Conservation (phyloP, 2,888 invertebrate species). For the Gortyna flavago region DNA sequence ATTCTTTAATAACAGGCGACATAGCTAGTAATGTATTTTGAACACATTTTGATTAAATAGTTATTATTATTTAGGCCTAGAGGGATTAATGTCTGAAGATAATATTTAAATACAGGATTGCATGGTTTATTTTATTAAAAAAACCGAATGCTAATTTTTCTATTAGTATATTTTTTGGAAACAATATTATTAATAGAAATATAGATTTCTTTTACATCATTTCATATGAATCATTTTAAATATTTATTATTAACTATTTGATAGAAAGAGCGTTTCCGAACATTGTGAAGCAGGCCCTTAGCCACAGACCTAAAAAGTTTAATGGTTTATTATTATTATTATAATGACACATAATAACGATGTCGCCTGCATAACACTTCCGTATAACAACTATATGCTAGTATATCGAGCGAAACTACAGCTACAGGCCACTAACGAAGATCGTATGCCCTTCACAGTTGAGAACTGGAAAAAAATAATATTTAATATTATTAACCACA, state of each 20-base stretch:
- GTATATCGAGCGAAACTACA: constrained; percentile 12
- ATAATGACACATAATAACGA: constrained; percentile 26
- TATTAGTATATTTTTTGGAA: too few relatives aligned
- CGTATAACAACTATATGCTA: constrained; percentile 20
- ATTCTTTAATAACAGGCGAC: constrained; percentile 22
- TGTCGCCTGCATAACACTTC: constrained; percentile 20
- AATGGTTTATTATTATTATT: neutral
- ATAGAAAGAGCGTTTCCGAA: too few relatives aligned
- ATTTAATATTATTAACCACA: neutral
- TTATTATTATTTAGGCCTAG: constrained; percentile 14
- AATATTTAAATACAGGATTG: neutral
- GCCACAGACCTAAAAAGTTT: neutral
- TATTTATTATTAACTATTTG: neutral
- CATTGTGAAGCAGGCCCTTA: neutral
- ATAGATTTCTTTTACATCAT: neutral
- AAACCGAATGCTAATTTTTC: neutral
- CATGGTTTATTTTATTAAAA: neutral
- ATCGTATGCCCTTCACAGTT: neutral
- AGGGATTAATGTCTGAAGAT: neutral
- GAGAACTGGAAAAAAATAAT: constrained; percentile 24
- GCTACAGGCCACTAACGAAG: constrained; percentile 22
- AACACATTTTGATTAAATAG: constrained; percentile 40
- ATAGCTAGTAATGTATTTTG: constrained; percentile 36
- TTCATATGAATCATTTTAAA: neutral
- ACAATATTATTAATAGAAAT: neutral